These are phyloP conservation scores for Cataglyphis altisquamis DNA, from an alignment of 2,888 invertebrate species.

Conservation along the genomic window DNA sequence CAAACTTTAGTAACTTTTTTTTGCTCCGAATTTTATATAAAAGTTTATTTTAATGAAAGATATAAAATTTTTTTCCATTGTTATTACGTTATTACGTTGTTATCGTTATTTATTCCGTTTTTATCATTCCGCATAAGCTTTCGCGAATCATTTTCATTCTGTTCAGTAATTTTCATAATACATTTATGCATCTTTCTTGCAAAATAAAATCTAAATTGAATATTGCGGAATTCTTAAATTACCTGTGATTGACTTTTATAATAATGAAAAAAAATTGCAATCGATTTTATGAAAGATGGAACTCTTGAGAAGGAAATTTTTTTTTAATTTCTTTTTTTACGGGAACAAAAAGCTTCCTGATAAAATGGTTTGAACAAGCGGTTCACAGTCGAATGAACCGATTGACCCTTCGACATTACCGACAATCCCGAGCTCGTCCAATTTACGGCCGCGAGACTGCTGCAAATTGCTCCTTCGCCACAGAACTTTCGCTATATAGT, in stretches of 20 bases:
- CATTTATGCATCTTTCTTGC: neutral
- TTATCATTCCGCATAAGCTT: too few relatives aligned
- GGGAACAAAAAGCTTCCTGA: conserved; percentile 45
- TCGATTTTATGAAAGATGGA: neutral
- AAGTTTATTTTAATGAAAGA: neutral
- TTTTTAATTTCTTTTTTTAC: conserved; percentile 21
- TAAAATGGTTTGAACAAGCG: conserved; percentile 23
- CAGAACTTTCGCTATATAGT: conserved; percentile 3
- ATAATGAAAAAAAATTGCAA: neutral
- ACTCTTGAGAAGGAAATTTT: neutral
- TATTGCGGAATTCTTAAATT: neutral
- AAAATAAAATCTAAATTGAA: neutral
- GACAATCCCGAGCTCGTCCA: conserved; percentile 2
- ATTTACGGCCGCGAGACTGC: conserved; percentile 9
- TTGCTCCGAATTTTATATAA: neutral
- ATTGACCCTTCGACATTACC: conserved; percentile 38
- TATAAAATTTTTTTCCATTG: neutral
- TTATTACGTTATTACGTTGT: neutral
- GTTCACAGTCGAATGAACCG: conserved; percentile 27
- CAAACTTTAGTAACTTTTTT: neutral
- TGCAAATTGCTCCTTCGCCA: conserved; percentile 28
- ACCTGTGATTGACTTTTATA: neutral
- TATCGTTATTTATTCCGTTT: neutral
- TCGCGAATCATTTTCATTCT: neutral
- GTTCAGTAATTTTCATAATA: neutral